A percentile compares a stretch with the other conserved stretches of the same genome.
Conservation (phyloP, 2,113 vertebrate genomes). For the Phalacrocorax pelagicus region DNA sequence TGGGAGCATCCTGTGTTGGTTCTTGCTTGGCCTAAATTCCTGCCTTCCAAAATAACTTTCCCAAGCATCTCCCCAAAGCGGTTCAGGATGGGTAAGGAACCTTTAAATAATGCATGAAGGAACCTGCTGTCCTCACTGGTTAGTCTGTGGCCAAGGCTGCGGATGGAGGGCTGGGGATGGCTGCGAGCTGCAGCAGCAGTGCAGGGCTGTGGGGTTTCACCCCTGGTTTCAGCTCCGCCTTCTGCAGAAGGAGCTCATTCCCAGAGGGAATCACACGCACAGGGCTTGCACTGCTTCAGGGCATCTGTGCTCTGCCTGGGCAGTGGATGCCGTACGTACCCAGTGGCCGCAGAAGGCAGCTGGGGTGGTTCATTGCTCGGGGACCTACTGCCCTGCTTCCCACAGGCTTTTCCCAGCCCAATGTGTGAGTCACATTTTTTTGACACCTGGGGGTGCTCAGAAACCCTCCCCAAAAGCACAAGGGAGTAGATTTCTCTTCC, state of each 20-base stretch:
- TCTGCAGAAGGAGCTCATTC: not conserved
- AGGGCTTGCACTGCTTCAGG: not conserved
- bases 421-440: not conserved
- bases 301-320: not conserved
- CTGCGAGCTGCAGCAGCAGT: not conserved
- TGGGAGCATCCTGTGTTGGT: not conserved
- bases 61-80: not conserved
- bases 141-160: not conserved
- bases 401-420: not conserved
- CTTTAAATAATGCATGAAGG: conserved; percentile 5
- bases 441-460: not conserved
- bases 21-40: not conserved
- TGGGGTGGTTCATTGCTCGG: not conserved
- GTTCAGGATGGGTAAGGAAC: not conserved
- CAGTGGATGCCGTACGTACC: not conserved
- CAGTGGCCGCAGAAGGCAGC: not conserved
- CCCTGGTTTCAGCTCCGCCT: not conserved
- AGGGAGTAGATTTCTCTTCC: not conserved
- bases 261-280: not conserved
- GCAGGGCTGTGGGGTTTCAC: not conserved
- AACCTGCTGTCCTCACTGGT: not conserved
- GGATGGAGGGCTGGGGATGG: not conserved
- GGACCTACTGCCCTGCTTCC: not conserved
- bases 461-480: not conserved
- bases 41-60: not conserved